Base-by-base conservation (phyloP, 2,888 invertebrate species). In the Disparrhopalites patrizii region DNA sequence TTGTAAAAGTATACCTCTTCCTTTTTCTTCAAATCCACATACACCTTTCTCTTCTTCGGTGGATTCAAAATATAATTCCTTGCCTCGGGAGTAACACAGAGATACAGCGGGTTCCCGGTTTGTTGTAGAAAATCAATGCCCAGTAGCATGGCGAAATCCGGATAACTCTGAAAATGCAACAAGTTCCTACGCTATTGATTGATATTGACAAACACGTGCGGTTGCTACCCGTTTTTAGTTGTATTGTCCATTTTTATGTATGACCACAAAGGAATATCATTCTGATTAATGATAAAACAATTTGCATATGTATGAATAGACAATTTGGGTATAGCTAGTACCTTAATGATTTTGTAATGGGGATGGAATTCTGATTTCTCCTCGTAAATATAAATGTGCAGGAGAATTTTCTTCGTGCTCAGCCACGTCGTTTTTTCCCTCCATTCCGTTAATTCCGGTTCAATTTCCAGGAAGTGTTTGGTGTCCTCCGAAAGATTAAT, bases 281-380 rank as follows among this genome's bases (percentile, higher is more conserved):
- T n/a, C n/a, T n/a, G n/a, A n/a, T n/a, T n/a, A n/a, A n/a, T n/a
- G n/a, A n/a, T n/a, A n/a, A n/a, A n/a, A n/a, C n/a, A n/a, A n/a
- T n/a, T n/a, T n/a, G n/a, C n/a, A n/a, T n/a, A n/a, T n/a, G n/a
- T n/a, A n/a, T n/a, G n/a, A n/a, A n/a, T n/a, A n/a, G n/a, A n/a
- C n/a, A n/a, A n/a, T n/a, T n/a, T n/a, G n/a, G n/a, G n/a, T n/a
- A n/a, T n/a, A n/a, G n/a, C n/a, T n/a, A n/a, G n/a, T n/a, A 72
- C 73, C 64, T 72, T 74, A 18, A 74, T 69, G 28, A 47, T 31
- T n/a, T 71, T 67, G 20, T 72, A 70, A 52, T 62, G 57, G 5
- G 67, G 70, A 23, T 64, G 67, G 64, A 74, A 74, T 52, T 74
- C 74, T 0, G 74, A 74, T 8, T 60, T 36, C 8, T 73, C 74